phyloP scores from a whole-genome alignment of 2,113 vertebrate genomes.

The Microtus richardsoni region DNA sequence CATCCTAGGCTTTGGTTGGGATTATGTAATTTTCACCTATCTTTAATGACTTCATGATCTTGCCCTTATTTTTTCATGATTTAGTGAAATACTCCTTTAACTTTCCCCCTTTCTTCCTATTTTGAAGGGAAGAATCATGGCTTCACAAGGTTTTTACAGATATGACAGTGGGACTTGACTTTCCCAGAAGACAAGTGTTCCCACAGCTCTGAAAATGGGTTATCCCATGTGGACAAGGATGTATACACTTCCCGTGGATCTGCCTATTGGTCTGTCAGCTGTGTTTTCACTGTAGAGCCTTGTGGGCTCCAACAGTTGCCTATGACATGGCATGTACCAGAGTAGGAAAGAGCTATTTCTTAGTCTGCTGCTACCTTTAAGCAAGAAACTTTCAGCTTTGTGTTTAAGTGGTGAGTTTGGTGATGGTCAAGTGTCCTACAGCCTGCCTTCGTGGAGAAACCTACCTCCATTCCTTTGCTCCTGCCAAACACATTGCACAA shows the following conservation, averaged over 20 bases:
- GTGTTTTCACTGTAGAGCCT: too few species aligned
- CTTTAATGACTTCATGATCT: background rate
- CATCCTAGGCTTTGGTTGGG: background rate
- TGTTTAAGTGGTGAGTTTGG: background rate
- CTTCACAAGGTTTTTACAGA: too few species aligned
- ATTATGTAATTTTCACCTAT: background rate
- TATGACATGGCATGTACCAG: accelerated
- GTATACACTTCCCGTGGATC: too few species aligned
- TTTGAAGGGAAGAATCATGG: too few species aligned
- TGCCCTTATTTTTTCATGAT: background rate
- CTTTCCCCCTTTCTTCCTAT: background rate
- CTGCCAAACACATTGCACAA: background rate
- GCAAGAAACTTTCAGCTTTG: background rate
- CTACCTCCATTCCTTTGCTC: accelerated
- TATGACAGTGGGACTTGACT: too few species aligned
- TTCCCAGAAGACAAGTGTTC: too few species aligned
- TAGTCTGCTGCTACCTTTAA: too few species aligned
- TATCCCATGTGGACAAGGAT: too few species aligned
- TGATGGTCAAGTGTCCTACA: background rate
- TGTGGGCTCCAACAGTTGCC: background rate
- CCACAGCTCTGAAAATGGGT: too few species aligned
- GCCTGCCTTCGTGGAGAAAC: background rate
- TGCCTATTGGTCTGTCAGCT: too few species aligned
- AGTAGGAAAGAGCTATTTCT: background rate
- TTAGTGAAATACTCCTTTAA: background rate